Conservation (phyloP, 2,888 invertebrate genomes). For the Keiferia lycopersicella region DNA sequence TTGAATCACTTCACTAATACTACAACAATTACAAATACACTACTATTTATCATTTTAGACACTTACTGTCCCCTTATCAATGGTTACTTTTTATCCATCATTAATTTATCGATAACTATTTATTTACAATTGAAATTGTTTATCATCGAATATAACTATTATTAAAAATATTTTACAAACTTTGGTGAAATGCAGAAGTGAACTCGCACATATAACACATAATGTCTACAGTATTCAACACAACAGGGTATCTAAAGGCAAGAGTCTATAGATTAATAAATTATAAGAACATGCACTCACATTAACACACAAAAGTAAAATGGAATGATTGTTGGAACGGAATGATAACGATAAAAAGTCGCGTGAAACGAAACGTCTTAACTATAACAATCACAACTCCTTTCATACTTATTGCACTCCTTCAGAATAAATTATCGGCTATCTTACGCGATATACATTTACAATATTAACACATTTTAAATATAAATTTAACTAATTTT, state of each 20-base stretch:
- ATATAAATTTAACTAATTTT: constrained; percentile 78
- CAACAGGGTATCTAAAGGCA: constrained; percentile 40
- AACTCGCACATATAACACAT: constrained; percentile 67
- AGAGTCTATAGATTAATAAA: constrained; percentile 34
- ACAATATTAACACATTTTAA: constrained; percentile 79
- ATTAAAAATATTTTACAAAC: constrained; percentile 80
- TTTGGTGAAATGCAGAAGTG: constrained; percentile 79
- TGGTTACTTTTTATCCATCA: constrained; percentile 60
- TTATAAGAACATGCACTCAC: constrained; percentile 25
- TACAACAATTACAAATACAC: constrained; percentile 80
- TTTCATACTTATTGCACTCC: constrained; percentile 80
- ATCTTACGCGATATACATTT: constrained; percentile 77
- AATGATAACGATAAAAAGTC: constrained; percentile 68
- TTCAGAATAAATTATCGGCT: constrained; percentile 75
- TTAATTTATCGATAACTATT: constrained; percentile 73
- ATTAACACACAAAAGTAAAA: constrained; percentile 38
- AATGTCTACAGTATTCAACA: constrained; percentile 43
- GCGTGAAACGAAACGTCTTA: constrained; percentile 53
- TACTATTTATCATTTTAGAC: constrained; percentile 78
- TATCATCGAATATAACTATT: constrained; percentile 76
- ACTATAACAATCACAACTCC: constrained; percentile 78
- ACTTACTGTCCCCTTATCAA: constrained; percentile 70
- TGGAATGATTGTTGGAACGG: constrained; percentile 71
- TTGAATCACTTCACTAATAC: constrained; percentile 72
- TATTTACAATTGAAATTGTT: constrained; percentile 78